Evolutionary conservation across 2,113 vertebrate genomes (phyloP).

Genomic region (Rhabdomys dilectus): DNA sequence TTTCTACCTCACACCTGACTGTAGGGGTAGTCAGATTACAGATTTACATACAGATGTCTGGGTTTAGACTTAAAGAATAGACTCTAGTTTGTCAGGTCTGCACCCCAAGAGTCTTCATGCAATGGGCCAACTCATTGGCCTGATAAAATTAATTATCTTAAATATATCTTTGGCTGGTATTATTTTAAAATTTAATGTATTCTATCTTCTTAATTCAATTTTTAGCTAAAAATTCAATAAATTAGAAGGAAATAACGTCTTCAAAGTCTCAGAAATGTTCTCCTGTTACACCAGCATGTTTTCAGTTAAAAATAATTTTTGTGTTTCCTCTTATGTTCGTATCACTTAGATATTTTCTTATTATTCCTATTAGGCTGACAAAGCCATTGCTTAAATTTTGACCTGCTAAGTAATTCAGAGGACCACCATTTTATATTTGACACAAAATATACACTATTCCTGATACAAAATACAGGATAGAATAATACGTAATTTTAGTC

Average conservation of each 20-base stretch:
- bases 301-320: background rate
- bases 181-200: background rate
- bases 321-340: background rate
- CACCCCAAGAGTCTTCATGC: background rate
- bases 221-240: constrained; percentile 4
- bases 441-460: constrained; percentile 23
- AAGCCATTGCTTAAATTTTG: background rate
- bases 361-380: background rate
- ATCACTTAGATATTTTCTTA: background rate
- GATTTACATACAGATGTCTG: background rate
- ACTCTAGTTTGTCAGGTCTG: background rate
- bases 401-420: background rate
- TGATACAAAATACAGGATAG: background rate
- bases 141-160: background rate
- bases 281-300: background rate
- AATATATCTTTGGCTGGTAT: background rate
- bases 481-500: background rate
- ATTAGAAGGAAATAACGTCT: background rate
- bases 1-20: background rate
- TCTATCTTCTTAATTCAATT: constrained; percentile 22
- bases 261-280: background rate
- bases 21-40: background rate
- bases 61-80: background rate
- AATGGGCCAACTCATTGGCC: background rate
- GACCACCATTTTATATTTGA: constrained; percentile 15